Conservation (phyloP, 2,113 vertebrate species). For the Apus apus region DNA sequence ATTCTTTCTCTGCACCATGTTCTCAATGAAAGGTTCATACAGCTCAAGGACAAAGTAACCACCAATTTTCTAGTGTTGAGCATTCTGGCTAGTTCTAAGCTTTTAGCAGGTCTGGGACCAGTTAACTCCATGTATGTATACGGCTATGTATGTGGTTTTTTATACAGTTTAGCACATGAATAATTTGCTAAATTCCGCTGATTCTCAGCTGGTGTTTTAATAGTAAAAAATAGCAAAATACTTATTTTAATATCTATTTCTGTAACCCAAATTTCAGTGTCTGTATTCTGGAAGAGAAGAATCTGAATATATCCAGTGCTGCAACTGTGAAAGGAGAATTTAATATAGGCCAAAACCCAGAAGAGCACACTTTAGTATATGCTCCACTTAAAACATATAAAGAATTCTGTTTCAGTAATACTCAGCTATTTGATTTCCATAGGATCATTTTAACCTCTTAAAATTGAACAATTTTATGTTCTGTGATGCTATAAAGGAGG, state of each 20-base stretch:
- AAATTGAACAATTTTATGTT: neutral
- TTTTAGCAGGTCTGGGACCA: neutral
- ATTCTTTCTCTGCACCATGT: accelerated
- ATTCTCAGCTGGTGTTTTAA: neutral
- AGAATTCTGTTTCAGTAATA: neutral
- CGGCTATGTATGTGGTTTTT: neutral
- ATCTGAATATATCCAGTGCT: constrained; percentile 10
- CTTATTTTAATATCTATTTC: neutral
- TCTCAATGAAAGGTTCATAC: neutral
- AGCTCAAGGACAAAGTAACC: neutral
- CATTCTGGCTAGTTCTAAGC: neutral
- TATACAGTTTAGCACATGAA: neutral
- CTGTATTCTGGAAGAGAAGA: neutral
- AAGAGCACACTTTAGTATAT: neutral
- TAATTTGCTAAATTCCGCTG: neutral
- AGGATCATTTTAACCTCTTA: neutral
- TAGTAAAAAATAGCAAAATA: neutral
- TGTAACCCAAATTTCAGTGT: neutral
- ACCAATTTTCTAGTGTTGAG: neutral
- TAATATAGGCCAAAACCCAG: neutral
- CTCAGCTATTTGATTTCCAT: neutral
- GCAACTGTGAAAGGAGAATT: neutral
- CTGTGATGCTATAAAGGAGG: neutral
- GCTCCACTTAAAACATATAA: neutral
- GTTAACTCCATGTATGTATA: neutral